Base-by-base conservation (phyloP, 2,888 invertebrate genomes). In the Cerastoderma edule region DNA sequence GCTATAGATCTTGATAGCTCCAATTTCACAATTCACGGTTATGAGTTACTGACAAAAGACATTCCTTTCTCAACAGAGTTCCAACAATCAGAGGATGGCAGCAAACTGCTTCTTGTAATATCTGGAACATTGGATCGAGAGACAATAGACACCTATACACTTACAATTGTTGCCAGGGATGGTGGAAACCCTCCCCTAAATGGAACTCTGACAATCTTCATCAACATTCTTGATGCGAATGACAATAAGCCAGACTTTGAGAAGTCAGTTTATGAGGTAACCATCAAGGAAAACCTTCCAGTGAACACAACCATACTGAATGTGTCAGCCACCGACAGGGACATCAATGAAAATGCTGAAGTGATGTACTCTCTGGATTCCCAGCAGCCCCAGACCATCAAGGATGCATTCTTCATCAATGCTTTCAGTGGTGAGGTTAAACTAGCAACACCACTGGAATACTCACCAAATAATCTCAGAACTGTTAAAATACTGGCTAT, bases 321-420 rank as follows among this genome's bases (percentile, higher is more conserved):
- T 33, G 96, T 98, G 0, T 94, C 95, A n/a, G 98, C 98, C 0
- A 95, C 94, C 6, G 98, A 99, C 91, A 94, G 95, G 39, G 98
- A 98, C 90, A 95, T 96, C 83, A 98, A 97, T 6, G 95, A 94
- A 5, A 98, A 98, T 91, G 95, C 93, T 2, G 91, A 93, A 67
- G 90, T 94, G 16, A 83, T 89, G 24, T 94, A 93, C 87, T 91
- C 92, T 86, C 92, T 91, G 4, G 87, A 83, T 57, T 64, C 81
- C 3, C 69, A 84, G 39, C 88, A 88, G 50, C 67, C 84, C 1
- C 77, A 78, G 30, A 67, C 75, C 8, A 82, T 87, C 19, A 72
- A 79, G 33, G 75, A 78, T 30, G 78, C 84, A 67, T 90, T 88
- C 74, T 56, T 71, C 6, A 74, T 90, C 16, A 82, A 91, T 67